A percentile compares a stretch with the other conserved stretches of the same genome.
Evolutionary conservation across 2,113 vertebrate species (phyloP).

Genomic region (Bos javanicus): DNA sequence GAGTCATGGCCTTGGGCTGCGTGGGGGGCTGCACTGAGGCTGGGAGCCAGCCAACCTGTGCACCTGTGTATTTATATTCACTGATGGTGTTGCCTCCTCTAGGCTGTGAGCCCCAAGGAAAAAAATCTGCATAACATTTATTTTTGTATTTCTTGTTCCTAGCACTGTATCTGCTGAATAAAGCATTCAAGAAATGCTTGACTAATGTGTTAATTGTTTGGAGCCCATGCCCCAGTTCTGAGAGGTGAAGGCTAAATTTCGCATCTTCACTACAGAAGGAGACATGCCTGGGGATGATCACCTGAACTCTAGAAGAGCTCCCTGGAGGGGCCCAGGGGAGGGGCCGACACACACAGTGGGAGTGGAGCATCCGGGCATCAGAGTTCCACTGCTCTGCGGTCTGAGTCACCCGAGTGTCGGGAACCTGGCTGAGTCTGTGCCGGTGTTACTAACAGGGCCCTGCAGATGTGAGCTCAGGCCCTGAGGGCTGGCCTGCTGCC

Average conservation of each 20-base stretch:
- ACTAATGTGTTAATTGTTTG: fast-evolving
- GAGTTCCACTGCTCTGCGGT: not conserved
- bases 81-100: not conserved
- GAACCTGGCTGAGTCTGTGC: not conserved
- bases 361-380: fast-evolving
- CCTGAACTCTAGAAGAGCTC: not conserved
- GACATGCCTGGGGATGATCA: not conserved
- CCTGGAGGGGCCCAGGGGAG: not conserved
- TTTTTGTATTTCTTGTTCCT: not conserved
- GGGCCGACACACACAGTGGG: fast-evolving
- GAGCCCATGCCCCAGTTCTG: not conserved
- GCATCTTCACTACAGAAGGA: not conserved
- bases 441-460: not conserved
- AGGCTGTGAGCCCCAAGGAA: not conserved
- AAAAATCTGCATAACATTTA: not conserved
- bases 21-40: not conserved
- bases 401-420: not conserved
- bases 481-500: not conserved
- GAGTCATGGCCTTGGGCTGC: not conserved
- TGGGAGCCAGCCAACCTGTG: not conserved
- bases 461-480: not conserved
- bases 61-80: too few relatives aligned
- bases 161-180: not conserved
- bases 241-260: not conserved
- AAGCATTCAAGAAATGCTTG: not conserved